Evolutionary conservation across 2,113 vertebrate species (phyloP).

Genomic region (Ivindomyrus marchei): DNA sequence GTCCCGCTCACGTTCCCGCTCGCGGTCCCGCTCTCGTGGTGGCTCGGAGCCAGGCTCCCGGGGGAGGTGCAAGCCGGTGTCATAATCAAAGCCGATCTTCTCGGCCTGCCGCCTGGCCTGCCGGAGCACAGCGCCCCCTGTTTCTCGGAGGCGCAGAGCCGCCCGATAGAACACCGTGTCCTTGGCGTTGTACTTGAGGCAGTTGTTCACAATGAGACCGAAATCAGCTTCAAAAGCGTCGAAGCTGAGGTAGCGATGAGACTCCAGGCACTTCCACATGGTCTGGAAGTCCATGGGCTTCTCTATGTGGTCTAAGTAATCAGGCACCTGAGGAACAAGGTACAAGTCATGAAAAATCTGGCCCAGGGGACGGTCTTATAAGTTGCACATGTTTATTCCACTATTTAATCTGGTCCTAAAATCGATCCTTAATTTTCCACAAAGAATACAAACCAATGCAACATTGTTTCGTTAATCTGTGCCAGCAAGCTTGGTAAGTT

Average conservation of each 20-base stretch:
- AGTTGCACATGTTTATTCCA: not conserved
- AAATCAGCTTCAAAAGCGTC: slow-evolving; percentile 95
- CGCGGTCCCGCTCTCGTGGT: slow-evolving; percentile 50
- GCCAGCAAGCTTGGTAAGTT: not conserved
- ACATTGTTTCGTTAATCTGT: not conserved
- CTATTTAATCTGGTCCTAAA: not conserved
- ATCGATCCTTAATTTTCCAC: not conserved
- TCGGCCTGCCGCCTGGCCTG: slow-evolving; percentile 88
- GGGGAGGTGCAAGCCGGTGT: slow-evolving; percentile 89
- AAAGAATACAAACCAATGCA: not conserved
- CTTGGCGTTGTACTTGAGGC: slow-evolving; percentile 98
- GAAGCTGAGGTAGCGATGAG: slow-evolving; percentile 88
- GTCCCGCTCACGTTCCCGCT: slow-evolving; percentile 43
- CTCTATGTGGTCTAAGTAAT: slow-evolving; percentile 97
- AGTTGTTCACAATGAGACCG: slow-evolving; percentile 95
- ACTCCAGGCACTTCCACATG: slow-evolving; percentile 91
- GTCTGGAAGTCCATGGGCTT: slow-evolving; percentile 99
- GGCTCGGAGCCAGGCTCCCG: slow-evolving; percentile 73
- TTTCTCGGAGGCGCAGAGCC: slow-evolving; percentile 84
- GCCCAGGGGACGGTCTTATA: not conserved
- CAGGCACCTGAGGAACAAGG: slow-evolving; percentile 73
- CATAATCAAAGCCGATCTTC: slow-evolving; percentile 94
- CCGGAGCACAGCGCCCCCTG: slow-evolving; percentile 76
- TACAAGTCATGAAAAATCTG: not conserved
- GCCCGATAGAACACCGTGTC: slow-evolving; percentile 96